These are phyloP conservation scores for Augochlora pura DNA, from an alignment of 1,140 invertebrate genomes.

Conservation along the genomic window DNA sequence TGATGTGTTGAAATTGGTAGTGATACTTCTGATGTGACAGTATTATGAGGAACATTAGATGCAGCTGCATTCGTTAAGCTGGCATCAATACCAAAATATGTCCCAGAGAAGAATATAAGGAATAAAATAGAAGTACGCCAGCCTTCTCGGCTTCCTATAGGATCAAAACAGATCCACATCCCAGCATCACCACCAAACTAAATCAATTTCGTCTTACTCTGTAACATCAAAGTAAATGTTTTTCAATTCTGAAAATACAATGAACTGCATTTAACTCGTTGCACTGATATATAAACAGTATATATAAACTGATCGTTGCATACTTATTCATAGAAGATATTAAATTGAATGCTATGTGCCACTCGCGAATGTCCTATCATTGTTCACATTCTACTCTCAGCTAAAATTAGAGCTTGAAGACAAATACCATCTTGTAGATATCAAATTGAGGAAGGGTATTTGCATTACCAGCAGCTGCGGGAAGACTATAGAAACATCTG, in stretches of 20 bases:
- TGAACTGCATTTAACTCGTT: background rate
- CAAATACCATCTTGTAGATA: constrained; percentile 55
- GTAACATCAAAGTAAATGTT: constrained; percentile 30
- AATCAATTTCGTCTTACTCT: constrained; percentile 61
- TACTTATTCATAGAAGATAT: constrained; percentile 58
- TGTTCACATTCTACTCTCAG: constrained; percentile 63
- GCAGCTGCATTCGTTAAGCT: constrained; percentile 68
- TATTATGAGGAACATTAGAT: constrained; percentile 65
- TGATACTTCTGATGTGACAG: constrained; percentile 69
- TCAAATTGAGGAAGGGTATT: constrained; percentile 54
- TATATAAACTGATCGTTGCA: constrained; percentile 12
- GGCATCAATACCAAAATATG: constrained; percentile 66
- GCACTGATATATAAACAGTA: constrained; percentile 1
- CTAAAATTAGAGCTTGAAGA: constrained; percentile 63
- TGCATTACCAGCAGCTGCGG: constrained; percentile 59
- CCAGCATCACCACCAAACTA: constrained; percentile 76
- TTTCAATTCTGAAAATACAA: background rate
- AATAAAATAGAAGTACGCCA: constrained; percentile 71
- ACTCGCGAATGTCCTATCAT: constrained; percentile 34
- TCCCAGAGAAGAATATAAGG: constrained; percentile 69
- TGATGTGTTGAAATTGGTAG: constrained; percentile 67
- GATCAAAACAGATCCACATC: constrained; percentile 78
- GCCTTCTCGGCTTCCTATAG: constrained; percentile 75
- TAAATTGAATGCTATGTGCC: constrained; percentile 37
- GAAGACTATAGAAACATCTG: constrained; percentile 64